phyloP scores from a whole-genome alignment of 2,888 invertebrate genomes.

The Caenorhabditis imperialis region DNA sequence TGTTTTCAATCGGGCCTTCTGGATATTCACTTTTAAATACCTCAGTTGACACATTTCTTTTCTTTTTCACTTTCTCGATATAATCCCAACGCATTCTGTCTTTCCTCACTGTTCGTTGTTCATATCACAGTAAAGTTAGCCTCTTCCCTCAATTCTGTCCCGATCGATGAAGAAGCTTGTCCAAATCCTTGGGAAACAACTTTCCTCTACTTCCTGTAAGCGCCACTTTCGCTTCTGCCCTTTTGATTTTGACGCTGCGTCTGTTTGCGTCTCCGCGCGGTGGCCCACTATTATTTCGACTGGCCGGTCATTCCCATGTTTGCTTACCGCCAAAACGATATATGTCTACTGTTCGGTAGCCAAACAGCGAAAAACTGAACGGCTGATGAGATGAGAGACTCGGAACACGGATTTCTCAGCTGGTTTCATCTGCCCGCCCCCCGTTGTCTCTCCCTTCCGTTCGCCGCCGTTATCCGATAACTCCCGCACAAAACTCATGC shows the following conservation, averaged over 20 bases:
- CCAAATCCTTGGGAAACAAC: conserved; percentile 27
- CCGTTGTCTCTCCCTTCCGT: conserved; percentile 1
- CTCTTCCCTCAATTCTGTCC: conserved; percentile 5
- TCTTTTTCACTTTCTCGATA: neutral
- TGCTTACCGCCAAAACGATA: conserved; percentile 53
- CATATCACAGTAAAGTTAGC: conserved; percentile 1
- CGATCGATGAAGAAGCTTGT: conserved; percentile 23
- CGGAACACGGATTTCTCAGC: conserved; percentile 10
- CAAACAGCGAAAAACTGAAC: conserved; percentile 17
- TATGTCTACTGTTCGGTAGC: conserved; percentile 46
- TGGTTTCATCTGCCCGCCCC: neutral
- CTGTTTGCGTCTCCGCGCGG: conserved; percentile 22
- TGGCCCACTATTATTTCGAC: conserved; percentile 3
- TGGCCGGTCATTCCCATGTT: conserved; percentile 43
- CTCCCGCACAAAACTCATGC: conserved; percentile 21
- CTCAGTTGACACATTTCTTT: conserved; percentile 10
- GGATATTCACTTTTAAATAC: conserved; percentile 19
- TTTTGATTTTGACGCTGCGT: conserved; percentile 35
- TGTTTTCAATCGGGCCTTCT: conserved; percentile 9
- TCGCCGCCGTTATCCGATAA: conserved; percentile 12
- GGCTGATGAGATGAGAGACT: neutral
- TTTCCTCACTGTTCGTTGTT: neutral
- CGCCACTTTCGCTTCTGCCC: conserved; percentile 49
- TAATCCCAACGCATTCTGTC: too few species aligned
- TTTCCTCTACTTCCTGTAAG: conserved; percentile 52